Percentiles rank a stretch among this genome's conserved stretches.
Evolutionary conservation across 2,888 invertebrate genomes (phyloP).

Genomic region (Tridacna crocea): DNA sequence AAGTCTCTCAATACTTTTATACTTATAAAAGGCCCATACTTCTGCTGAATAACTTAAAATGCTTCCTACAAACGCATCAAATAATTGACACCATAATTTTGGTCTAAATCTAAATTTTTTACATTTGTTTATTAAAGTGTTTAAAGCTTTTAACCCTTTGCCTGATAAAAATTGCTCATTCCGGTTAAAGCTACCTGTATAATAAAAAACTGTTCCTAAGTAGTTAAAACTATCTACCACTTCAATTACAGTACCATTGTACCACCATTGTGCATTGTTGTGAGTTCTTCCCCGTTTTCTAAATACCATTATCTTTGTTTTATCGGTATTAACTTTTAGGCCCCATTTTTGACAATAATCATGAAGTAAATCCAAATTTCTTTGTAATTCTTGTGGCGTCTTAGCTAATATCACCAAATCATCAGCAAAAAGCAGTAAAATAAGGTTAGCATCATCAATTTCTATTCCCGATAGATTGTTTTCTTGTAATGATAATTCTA

Average conservation of each 20-base stretch:
- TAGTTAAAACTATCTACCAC: conserved; percentile 6
- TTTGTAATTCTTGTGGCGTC: background rate
- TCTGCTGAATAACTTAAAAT: background rate
- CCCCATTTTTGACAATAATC: conserved; percentile 6
- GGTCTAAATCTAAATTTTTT: background rate
- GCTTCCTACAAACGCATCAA: background rate
- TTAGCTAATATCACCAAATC: background rate
- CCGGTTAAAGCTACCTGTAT: background rate
- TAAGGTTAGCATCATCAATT: too few relatives aligned
- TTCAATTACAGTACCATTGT: background rate
- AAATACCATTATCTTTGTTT: conserved; percentile 4
- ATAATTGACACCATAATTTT: conserved; percentile 7
- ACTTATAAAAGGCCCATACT: background rate
- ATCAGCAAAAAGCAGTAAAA: conserved; percentile 5
- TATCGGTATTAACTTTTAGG: conserved; percentile 7
- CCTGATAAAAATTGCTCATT: background rate
- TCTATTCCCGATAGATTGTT: too few relatives aligned
- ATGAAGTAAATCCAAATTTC: background rate
- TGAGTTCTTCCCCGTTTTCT: background rate
- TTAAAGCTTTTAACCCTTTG: background rate
- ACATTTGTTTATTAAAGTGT: too few relatives aligned
- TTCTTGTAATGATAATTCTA: background rate
- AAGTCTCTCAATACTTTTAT: too few relatives aligned
- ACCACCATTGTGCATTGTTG: conserved; percentile 7
- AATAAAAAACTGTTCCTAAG: background rate